Percentiles rank a stretch among this genome's conserved stretches.
Conservation (phyloP, 2,797 vertebrate species). For the Coregonus ussuriensis region DNA sequence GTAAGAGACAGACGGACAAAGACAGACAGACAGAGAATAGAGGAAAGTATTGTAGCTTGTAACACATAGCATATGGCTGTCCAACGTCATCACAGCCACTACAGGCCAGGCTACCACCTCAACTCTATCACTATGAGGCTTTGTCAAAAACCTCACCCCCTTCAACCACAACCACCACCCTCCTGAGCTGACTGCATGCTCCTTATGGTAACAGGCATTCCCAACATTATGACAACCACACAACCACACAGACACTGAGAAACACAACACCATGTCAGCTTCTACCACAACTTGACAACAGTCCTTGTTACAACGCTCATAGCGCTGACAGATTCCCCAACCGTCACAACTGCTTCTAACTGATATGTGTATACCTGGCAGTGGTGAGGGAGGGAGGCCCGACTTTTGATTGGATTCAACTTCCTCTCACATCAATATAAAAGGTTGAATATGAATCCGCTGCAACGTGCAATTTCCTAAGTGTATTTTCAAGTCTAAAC, state of each 20-base stretch:
- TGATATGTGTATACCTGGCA: background rate
- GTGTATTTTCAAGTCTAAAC: slow-evolving; percentile 3
- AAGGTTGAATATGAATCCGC: background rate
- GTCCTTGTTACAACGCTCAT: background rate
- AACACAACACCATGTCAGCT: background rate
- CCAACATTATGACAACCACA: background rate
- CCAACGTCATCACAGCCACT: background rate
- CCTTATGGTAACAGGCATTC: slow-evolving; percentile 2
- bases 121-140: background rate
- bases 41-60: too few relatives aligned
- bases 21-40: slow-evolving; percentile 5
- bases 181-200: background rate
- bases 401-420: background rate
- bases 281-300: background rate
- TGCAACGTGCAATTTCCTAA: background rate
- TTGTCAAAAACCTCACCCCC: background rate
- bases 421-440: background rate
- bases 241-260: background rate
- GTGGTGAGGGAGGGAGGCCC: background rate
- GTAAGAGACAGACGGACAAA: background rate
- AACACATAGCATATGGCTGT: background rate
- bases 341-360: background rate
- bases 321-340: background rate
- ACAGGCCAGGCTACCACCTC: background rate
- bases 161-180: too few relatives aligned